Base-by-base conservation (phyloP, 2,797 vertebrate genomes). In the Pteronotus mesoamericanus region DNA sequence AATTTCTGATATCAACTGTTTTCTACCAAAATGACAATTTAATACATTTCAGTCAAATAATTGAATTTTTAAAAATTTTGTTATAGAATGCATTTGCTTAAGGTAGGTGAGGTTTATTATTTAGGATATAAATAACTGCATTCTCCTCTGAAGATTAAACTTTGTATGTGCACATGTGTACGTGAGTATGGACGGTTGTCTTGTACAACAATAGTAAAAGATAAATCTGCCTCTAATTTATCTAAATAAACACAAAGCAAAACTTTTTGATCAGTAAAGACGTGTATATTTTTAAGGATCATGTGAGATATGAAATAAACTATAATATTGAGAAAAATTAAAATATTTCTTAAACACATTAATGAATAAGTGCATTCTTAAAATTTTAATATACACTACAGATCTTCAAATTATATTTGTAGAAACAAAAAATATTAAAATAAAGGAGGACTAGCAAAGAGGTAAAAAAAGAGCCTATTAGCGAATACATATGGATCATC, bases 301-400 rank as follows among this genome's bases (percentile, higher is more conserved):
- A 57, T 8, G 12, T 39, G 8, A 61, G 4, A 15, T 82, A 39
- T 34, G 1, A 14, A 89, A 80, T 75, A 11, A 82, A 12, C 1
- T 59, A 55, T 39, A 61, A n/a, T 32, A 39, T n/a, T 59, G 74
- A 55, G 4, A 79, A 91, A 79, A 94, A 44, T 53, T 4, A 80
- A 78, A 74, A 86, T 66, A 83, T 55, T 51, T 89, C 42, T 87
- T n/a, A 91, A 84, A 57, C 74, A 5, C 29, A 21, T 86, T 72
- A 37, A 51, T 42, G 64, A 39, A n/a, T 26, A 22, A 68, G 69
- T 75, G 1, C 9, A 77, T 89, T 89, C 15, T 89, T 48, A 32
- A 89, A 90, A 71, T 34, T 74, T 89, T 9, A 14, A 69, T 69
- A 91, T n/a, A 66, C 4, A 68, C 14, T 79, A 46, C 6, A 61